phyloP scores from a whole-genome alignment of 2,113 vertebrate species.

The Sphaerodactylus townsendi region DNA sequence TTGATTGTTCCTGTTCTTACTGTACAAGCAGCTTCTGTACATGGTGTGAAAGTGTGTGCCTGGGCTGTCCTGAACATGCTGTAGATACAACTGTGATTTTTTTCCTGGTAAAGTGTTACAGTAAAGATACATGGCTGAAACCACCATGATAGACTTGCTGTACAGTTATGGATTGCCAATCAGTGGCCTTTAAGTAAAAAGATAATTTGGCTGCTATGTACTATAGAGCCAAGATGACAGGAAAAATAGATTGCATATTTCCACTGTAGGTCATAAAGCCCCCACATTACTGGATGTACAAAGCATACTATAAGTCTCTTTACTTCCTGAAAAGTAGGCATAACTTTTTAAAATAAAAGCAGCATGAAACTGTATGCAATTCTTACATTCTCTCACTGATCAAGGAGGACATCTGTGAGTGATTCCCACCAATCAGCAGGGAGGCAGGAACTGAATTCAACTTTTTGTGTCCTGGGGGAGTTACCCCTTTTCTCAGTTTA shows the following conservation, averaged over 20 bases:
- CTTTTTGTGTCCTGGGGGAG: too few species aligned
- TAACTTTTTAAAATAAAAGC: background rate
- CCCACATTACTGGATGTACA: background rate
- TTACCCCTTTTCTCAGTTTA: too few species aligned
- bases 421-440: too few species aligned
- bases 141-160: too few species aligned
- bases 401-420: too few species aligned
- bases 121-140: too few species aligned
- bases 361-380: too few species aligned
- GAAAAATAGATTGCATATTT: background rate
- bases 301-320: background rate
- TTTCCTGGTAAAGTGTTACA: too few species aligned
- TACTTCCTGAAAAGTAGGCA: background rate
- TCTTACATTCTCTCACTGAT: too few species aligned
- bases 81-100: background rate
- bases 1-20: background rate
- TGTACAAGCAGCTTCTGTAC: background rate
- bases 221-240: background rate
- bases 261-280: background rate
- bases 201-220: background rate
- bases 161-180: too few species aligned
- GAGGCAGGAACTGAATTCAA: too few species aligned
- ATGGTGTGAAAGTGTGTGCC: too few species aligned
- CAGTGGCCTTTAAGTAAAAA: background rate
- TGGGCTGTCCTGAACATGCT: background rate